phyloP scores from a whole-genome alignment of 2,113 vertebrate species.

The Zosterops lateralis region DNA sequence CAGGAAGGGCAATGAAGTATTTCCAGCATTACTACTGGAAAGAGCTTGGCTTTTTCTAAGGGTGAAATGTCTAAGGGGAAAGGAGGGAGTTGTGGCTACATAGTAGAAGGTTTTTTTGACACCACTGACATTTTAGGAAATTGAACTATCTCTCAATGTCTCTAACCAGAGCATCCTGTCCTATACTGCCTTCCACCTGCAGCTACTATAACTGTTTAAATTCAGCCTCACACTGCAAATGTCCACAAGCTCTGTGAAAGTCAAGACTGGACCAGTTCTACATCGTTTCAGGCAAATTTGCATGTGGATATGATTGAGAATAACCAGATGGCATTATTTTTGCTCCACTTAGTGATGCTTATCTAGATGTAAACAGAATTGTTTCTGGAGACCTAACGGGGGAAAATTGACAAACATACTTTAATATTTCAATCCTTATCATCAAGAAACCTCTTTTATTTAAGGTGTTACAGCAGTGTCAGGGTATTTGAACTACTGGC shows the following conservation, averaged over 20 bases:
- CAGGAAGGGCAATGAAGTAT: not conserved
- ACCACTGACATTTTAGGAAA: conserved; percentile 3
- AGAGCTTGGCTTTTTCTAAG: not conserved
- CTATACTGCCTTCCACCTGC: not conserved
- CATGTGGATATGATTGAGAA: not conserved
- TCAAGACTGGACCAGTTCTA: not conserved
- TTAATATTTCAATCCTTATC: not conserved
- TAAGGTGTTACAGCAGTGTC: not conserved
- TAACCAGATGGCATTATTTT: not conserved
- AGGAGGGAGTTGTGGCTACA: not conserved
- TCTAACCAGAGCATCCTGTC: not conserved
- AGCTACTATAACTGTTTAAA: not conserved
- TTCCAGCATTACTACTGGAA: not conserved
- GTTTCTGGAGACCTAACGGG: not conserved
- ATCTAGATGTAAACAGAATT: not conserved
- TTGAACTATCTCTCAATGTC: not conserved
- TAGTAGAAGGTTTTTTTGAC: not conserved
- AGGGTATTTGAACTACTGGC: not conserved
- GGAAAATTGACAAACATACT: not conserved
- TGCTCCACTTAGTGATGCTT: not conserved
- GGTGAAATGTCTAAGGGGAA: not conserved
- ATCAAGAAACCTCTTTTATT: not conserved
- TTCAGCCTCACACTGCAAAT: not conserved
- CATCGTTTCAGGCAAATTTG: not conserved
- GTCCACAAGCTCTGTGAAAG: not conserved